Evolutionary conservation across 2,113 vertebrate species (phyloP).

Genomic region (Gavialis gangeticus): DNA sequence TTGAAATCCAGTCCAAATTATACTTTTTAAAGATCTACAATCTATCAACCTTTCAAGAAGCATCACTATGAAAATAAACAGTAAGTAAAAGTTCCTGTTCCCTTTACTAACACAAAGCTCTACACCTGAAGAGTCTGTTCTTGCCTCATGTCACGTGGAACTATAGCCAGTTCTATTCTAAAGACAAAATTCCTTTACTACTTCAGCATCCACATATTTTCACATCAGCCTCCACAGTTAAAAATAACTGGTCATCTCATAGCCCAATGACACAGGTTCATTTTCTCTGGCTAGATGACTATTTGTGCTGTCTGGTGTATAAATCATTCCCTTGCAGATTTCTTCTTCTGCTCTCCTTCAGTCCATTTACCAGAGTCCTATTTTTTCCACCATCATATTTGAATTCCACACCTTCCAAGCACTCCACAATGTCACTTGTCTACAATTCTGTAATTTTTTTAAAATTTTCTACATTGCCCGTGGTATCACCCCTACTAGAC

Average conservation of each 20-base stretch:
- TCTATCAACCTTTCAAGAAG: background rate
- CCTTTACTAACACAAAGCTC: background rate
- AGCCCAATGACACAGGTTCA: background rate
- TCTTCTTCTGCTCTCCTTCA: background rate
- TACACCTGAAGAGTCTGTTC: accelerated
- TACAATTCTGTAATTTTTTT: background rate
- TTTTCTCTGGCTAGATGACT: background rate
- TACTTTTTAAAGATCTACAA: background rate
- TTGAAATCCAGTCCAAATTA: background rate
- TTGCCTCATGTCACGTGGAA: background rate
- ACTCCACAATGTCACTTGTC: background rate
- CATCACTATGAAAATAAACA: background rate
- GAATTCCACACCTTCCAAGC: background rate
- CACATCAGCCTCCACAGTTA: background rate
- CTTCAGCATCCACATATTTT: background rate
- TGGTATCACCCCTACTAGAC: background rate
- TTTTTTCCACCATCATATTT: background rate
- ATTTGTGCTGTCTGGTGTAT: background rate
- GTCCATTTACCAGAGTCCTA: background rate
- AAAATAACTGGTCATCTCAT: background rate
- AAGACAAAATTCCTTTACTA: background rate
- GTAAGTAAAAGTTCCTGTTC: background rate
- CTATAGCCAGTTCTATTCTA: background rate
- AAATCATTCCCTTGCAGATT: background rate
- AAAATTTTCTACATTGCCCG: background rate